phyloP scores from a whole-genome alignment of 2,113 vertebrate genomes.

The Mustela lutreola region DNA sequence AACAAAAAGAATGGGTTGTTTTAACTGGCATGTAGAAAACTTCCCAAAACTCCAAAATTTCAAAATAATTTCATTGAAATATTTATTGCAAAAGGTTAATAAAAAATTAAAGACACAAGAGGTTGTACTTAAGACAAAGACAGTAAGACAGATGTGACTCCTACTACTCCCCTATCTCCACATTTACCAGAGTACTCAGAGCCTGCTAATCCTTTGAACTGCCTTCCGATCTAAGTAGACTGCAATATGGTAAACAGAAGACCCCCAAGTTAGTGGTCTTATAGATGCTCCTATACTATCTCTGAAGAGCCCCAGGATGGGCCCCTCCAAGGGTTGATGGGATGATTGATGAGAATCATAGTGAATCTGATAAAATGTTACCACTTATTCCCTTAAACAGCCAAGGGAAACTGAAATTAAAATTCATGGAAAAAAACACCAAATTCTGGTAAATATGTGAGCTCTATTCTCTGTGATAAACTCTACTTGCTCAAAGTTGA shows the following conservation, averaged over 20 bases:
- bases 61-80: neutral
- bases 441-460: neutral
- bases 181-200: neutral
- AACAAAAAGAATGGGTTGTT: neutral
- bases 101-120: neutral
- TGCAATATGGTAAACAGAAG: neutral
- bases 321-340: neutral
- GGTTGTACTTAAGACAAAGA: neutral
- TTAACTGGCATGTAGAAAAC: neutral
- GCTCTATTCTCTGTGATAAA: neutral
- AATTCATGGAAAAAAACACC: neutral
- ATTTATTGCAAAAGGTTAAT: neutral
- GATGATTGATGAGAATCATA: neutral
- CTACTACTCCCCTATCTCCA: no score
- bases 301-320: neutral
- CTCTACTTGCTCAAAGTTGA: neutral
- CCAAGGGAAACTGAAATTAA: neutral
- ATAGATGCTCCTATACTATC: no score
- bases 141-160: neutral
- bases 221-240: neutral
- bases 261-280: neutral
- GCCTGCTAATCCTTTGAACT: neutral
- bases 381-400: neutral
- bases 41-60: neutral
- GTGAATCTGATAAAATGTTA: neutral